These are phyloP conservation scores for Apostichopus parvimensis DNA, from an alignment of 35 echinoderm and acorn worm species.

Conservation along the genomic window DNA sequence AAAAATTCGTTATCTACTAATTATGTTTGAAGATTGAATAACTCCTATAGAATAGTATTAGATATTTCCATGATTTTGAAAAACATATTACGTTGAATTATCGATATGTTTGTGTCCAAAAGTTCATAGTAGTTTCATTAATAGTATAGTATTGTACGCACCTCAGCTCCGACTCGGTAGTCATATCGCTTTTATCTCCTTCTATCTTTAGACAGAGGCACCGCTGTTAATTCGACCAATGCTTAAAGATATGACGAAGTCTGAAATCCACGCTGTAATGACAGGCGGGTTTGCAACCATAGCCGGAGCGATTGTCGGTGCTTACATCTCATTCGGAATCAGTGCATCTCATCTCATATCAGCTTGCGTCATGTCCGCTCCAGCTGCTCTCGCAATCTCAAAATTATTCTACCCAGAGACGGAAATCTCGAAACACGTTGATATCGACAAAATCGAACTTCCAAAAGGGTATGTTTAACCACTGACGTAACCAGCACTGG, in stretches of 20 bases:
- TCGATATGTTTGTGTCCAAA: no score
- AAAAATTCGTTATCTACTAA: no score
- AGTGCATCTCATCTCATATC: slow-evolving; percentile 75
- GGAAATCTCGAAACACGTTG: slow-evolving; percentile 60
- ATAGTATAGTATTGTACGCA: no score
- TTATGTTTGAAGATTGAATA: no score
- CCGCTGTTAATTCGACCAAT: slow-evolving; percentile 79
- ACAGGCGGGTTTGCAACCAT: slow-evolving; percentile 89
- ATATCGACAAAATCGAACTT: slow-evolving; percentile 62
- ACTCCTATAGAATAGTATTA: no score
- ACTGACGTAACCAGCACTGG: no score
- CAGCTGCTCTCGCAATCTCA: slow-evolving; percentile 16
- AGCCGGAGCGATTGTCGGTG: slow-evolving; percentile 76
- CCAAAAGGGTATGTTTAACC: slow-evolving; percentile 61
- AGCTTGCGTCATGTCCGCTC: slow-evolving; percentile 87
- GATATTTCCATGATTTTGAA: no score
- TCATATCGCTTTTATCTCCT: neutral
- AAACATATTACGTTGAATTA: no score
- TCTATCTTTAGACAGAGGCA: slow-evolving; percentile 70
- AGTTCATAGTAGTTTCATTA: no score
- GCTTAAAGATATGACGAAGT: slow-evolving; percentile 51
- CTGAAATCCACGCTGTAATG: slow-evolving; percentile 85
- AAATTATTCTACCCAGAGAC: slow-evolving; percentile 81
- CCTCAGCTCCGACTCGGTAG: no score
- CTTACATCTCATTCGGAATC: slow-evolving; percentile 77